phyloP scores from a whole-genome alignment of 2,888 invertebrate genomes.

The Drosophila kuntzei region DNA sequence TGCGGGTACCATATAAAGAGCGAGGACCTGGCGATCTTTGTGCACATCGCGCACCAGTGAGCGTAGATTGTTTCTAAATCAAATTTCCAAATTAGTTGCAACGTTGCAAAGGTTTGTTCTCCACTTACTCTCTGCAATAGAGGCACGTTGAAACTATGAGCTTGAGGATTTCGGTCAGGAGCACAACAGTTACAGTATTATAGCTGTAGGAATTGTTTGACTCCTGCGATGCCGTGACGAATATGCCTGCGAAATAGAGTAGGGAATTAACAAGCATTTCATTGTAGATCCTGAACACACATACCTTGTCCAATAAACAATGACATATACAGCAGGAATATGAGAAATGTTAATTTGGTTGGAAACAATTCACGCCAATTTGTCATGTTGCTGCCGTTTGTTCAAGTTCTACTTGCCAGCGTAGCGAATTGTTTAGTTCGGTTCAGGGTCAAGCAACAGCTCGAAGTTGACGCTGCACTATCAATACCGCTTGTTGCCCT shows the following conservation, averaged over 20 bases:
- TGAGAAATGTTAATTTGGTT: constrained; percentile 91
- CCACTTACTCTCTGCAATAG: constrained; percentile 89
- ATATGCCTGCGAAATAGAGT: constrained; percentile 89
- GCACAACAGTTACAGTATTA: constrained; percentile 94
- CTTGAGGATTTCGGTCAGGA: constrained; percentile 95
- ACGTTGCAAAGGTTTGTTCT: background rate
- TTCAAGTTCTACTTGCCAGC: constrained; percentile 31
- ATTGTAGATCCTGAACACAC: background rate
- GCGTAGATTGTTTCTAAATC: constrained; percentile 69
- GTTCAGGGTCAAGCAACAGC: constrained; percentile 5
- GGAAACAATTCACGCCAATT: constrained; percentile 92
- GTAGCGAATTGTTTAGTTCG: constrained; percentile 15
- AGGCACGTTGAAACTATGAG: constrained; percentile 90
- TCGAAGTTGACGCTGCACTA: constrained; percentile 25
- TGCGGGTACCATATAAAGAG: constrained; percentile 95
- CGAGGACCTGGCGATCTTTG: constrained; percentile 89
- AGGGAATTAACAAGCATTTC: background rate
- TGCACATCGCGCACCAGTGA: constrained; percentile 83
- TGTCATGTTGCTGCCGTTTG: constrained; percentile 65
- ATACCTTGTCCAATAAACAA: constrained; percentile 96
- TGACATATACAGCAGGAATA: constrained; percentile 94
- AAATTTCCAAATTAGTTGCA: background rate
- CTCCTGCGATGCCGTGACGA: constrained; percentile 95
- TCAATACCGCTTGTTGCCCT: constrained; percentile 21
- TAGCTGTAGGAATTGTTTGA: constrained; percentile 93